These are phyloP conservation scores for Streblospio benedicti DNA, from an alignment of 1,140 invertebrate genomes.

Conservation along the genomic window DNA sequence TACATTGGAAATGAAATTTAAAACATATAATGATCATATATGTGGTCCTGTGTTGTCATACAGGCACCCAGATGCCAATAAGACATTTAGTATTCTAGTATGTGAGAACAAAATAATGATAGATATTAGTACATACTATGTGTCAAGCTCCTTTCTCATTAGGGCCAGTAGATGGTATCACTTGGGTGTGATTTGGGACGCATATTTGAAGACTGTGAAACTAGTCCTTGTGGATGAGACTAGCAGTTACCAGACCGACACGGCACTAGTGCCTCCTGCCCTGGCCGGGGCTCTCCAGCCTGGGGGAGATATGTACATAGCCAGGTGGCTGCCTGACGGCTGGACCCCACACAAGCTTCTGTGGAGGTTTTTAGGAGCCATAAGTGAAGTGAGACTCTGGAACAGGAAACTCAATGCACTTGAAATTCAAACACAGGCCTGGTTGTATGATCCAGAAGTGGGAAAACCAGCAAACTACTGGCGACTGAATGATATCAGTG, in stretches of 20 bases:
- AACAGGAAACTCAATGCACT: slow-evolving; percentile 15
- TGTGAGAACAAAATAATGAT: slow-evolving; percentile 17
- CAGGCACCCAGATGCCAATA: slow-evolving; percentile 3
- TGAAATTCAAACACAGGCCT: slow-evolving; percentile 17
- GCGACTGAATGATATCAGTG: slow-evolving; percentile 21
- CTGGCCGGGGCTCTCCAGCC: slow-evolving; percentile 13
- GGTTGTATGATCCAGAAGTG: slow-evolving; percentile 3
- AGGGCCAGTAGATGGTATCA: slow-evolving; percentile 21
- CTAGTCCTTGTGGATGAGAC: slow-evolving; percentile 15
- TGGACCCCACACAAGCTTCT: slow-evolving; percentile 2
- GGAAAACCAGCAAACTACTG: slow-evolving; percentile 19
- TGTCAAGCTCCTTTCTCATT: slow-evolving; percentile 17
- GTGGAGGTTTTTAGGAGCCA: slow-evolving; percentile 21
- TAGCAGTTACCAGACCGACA: slow-evolving; percentile 8
- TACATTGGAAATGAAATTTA: slow-evolving; percentile 25
- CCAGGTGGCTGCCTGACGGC: slow-evolving; percentile 16
- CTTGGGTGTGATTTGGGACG: slow-evolving; percentile 20
- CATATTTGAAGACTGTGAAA: slow-evolving; percentile 9
- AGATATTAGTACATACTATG: slow-evolving; percentile 4
- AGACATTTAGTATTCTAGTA: slow-evolving; percentile 12
- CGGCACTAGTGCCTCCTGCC: not conserved
- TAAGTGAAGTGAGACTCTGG: slow-evolving; percentile 27
- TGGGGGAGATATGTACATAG: slow-evolving; percentile 23
- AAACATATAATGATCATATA: not conserved
- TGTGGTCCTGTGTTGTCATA: slow-evolving; percentile 24